phyloP scores from a whole-genome alignment of 2,888 invertebrate genomes.

The Calameuta filiformis region DNA sequence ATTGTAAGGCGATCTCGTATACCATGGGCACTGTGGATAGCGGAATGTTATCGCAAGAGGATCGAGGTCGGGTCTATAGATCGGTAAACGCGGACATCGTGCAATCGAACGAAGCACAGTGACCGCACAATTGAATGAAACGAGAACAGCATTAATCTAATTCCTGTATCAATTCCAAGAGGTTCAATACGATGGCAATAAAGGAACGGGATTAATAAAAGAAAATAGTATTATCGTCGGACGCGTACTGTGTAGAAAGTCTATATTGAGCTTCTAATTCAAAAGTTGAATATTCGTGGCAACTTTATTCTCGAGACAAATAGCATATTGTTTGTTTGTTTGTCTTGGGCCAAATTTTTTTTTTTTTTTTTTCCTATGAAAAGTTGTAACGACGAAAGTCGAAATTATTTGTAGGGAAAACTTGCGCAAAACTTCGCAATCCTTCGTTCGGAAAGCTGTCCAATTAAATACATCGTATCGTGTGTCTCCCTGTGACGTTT shows the following conservation, averaged over 20 bases:
- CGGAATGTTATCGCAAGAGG: background rate
- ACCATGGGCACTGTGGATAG: background rate
- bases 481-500: background rate
- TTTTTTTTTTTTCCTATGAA: background rate
- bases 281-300: background rate
- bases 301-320: background rate
- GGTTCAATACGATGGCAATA: background rate
- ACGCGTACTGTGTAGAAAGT: background rate
- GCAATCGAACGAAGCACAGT: background rate
- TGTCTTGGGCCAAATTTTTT: no score
- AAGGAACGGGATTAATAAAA: background rate
- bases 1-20: background rate
- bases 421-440: background rate
- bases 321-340: no score
- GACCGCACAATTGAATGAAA: background rate
- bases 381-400: background rate
- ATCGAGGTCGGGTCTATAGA: background rate
- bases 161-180: background rate
- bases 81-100: background rate
- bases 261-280: background rate
- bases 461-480: background rate
- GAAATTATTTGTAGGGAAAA: background rate
- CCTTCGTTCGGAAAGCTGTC: background rate
- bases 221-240: background rate
- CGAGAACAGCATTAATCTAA: background rate